Evolutionary conservation across 1,140 invertebrate species (phyloP).

Genomic region (Zaprionus lachaisei): DNA sequence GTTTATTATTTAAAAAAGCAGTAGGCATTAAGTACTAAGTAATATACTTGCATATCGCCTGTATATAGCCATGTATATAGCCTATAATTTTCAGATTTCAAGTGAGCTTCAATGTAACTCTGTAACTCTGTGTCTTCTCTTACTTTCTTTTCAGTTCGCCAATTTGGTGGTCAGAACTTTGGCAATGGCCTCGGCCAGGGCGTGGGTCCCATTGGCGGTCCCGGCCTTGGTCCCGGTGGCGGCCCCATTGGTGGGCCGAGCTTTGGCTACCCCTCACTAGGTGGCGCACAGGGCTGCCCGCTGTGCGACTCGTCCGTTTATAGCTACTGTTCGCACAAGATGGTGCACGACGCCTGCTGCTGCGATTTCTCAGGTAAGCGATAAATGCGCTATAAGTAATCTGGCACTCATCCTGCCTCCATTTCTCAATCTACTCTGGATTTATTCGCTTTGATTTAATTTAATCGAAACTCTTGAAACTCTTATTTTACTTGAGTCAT

Average conservation of each 20-base stretch:
- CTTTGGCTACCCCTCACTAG: constrained; percentile 17
- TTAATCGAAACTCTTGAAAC: not conserved
- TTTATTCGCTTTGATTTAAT: not conserved
- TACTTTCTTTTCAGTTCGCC: constrained; percentile 36
- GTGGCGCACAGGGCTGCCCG: constrained; percentile 85
- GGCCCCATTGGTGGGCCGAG: constrained; percentile 11
- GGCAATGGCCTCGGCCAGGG: constrained; percentile 41
- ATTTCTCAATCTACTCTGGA: not conserved
- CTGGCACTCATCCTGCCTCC: not conserved
- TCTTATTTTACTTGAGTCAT: too few species aligned
- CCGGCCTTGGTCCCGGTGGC: not conserved
- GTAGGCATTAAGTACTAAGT: too few species aligned
- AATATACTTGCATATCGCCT: too few species aligned
- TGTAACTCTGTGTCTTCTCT: too few species aligned
- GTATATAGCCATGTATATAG: too few species aligned
- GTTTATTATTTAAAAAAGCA: too few species aligned
- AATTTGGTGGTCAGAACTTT: constrained; percentile 54
- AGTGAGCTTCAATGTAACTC: not conserved
- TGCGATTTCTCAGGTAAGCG: constrained; percentile 87
- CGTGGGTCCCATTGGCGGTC: not conserved
- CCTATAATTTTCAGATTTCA: not conserved
- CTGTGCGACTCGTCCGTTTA: constrained; percentile 90
- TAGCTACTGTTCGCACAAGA: constrained; percentile 90
- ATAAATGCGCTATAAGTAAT: not conserved
- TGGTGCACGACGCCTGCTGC: constrained; percentile 91